Percentiles rank a stretch among this genome's conserved stretches.
These are phyloP conservation scores for Drosophila leontia DNA, from an alignment of 1,140 invertebrate species.

Conservation along the genomic window DNA sequence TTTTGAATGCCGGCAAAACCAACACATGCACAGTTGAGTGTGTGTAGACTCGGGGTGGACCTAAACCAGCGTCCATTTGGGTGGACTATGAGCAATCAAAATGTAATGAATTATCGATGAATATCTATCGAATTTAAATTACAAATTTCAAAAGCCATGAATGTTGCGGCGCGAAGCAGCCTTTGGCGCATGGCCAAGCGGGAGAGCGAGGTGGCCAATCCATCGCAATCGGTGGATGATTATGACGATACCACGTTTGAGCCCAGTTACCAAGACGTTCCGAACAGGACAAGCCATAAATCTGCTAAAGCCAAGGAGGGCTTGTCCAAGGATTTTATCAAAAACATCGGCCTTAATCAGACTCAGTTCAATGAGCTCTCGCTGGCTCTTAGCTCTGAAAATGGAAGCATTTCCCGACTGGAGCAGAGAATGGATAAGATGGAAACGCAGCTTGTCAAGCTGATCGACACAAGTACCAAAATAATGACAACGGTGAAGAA, in stretches of 20 bases:
- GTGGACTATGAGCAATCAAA: not conserved
- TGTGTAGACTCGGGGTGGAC: slow-evolving; percentile 5
- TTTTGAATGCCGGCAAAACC: not conserved
- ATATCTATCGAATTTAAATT: not conserved
- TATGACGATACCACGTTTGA: slow-evolving; percentile 11
- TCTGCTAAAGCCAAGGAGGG: not conserved
- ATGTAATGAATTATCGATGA: not conserved
- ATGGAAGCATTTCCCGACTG: not conserved
- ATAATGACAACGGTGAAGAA: not conserved
- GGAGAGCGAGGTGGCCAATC: slow-evolving; percentile 3
- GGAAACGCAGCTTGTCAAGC: not conserved
- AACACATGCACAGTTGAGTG: not conserved
- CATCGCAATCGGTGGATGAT: not conserved
- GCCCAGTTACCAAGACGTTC: not conserved
- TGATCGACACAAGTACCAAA: not conserved
- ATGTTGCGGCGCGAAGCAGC: slow-evolving; percentile 1
- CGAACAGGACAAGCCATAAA: not conserved
- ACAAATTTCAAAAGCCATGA: not conserved
- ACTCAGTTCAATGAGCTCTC: not conserved
- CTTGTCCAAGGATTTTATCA: not conserved
- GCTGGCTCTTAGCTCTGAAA: slow-evolving; percentile 1
- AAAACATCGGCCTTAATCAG: not conserved
- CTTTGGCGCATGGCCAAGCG: slow-evolving; percentile 7
- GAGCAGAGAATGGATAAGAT: slow-evolving; percentile 4
- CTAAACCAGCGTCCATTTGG: not conserved